Evolutionary conservation across 2,797 vertebrate genomes (phyloP).

Genomic region (Anguilla marmorata): DNA sequence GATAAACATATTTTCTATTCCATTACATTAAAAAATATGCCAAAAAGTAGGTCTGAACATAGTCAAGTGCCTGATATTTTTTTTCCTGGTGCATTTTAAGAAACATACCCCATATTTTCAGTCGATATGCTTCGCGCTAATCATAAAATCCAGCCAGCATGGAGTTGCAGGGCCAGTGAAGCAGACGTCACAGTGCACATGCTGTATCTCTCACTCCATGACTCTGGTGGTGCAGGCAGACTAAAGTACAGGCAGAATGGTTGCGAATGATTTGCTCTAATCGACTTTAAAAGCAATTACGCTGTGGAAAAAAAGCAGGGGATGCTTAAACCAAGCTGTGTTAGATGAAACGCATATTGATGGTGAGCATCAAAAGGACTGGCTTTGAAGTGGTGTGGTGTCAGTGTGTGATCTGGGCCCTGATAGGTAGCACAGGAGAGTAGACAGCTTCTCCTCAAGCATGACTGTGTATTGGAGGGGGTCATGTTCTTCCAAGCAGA

Average conservation of each 20-base stretch:
- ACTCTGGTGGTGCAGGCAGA: conserved; percentile 48
- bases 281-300: conserved; percentile 71
- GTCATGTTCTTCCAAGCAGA: conserved; percentile 44
- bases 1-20: conserved; percentile 69
- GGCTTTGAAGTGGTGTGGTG: conserved; percentile 64
- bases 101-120: conserved; percentile 40
- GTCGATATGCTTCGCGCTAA: conserved; percentile 56
- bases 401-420: conserved; percentile 60
- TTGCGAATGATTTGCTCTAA: conserved; percentile 68
- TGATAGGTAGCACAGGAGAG: conserved; percentile 56
- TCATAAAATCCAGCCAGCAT: conserved; percentile 51
- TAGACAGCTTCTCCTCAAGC: conserved; percentile 58
- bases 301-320: conserved; percentile 54
- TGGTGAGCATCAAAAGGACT: conserved; percentile 64
- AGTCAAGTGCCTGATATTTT: conserved; percentile 47
- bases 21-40: conserved; percentile 54
- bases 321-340: conserved; percentile 57
- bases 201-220: conserved; percentile 54
- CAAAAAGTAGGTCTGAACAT: conserved; percentile 56
- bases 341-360: conserved; percentile 70
- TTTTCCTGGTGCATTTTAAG: conserved; percentile 58
- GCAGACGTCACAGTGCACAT: conserved; percentile 55
- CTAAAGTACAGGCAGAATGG: conserved; percentile 53
- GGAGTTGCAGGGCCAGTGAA: conserved; percentile 56
- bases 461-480: conserved; percentile 47